Percentiles rank a stretch among this genome's conserved stretches.
Conservation (phyloP, 1,140 invertebrate genomes). For the Riptortus pedestris region DNA sequence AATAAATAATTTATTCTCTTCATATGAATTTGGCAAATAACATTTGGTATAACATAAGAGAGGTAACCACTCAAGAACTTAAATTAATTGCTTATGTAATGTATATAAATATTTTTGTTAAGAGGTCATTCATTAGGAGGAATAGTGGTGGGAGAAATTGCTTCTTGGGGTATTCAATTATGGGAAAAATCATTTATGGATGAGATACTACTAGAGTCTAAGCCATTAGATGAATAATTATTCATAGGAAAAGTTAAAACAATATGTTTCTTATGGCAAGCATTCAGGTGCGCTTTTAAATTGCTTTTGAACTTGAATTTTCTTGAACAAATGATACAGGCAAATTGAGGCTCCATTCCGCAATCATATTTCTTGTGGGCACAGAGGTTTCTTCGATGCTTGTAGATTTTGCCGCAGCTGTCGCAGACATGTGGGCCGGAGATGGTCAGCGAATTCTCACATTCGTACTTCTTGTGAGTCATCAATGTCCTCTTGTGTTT, state of each 20-base stretch:
- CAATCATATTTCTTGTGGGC: slow-evolving; percentile 49
- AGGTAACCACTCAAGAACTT: no score
- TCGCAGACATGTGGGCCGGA: slow-evolving; percentile 17
- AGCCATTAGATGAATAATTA: no score
- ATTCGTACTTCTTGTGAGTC: slow-evolving; percentile 41
- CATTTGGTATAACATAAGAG: no score
- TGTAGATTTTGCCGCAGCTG: slow-evolving; percentile 31
- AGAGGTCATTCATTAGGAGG: no score
- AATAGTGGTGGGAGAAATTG: no score
- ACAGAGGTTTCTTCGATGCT: slow-evolving; percentile 26
- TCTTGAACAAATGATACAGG: slow-evolving; percentile 32
- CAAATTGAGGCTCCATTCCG: slow-evolving; percentile 44
- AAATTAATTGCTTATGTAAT: no score
- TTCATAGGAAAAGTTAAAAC: slow-evolving; percentile 1
- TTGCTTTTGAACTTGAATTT: slow-evolving; percentile 24
- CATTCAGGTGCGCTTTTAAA: slow-evolving; percentile 22
- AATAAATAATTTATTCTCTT: no score
- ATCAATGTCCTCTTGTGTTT: slow-evolving; percentile 37
- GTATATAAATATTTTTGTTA: no score
- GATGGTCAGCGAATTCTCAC: slow-evolving; percentile 36
- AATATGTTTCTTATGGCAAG: slow-evolving; percentile 11
- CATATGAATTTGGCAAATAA: no score
- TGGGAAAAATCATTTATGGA: no score
- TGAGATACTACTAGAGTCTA: no score
- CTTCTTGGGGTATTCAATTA: no score